These are phyloP conservation scores for Drosophila meridionalis DNA, from an alignment of 2,888 invertebrate genomes.

Conservation along the genomic window DNA sequence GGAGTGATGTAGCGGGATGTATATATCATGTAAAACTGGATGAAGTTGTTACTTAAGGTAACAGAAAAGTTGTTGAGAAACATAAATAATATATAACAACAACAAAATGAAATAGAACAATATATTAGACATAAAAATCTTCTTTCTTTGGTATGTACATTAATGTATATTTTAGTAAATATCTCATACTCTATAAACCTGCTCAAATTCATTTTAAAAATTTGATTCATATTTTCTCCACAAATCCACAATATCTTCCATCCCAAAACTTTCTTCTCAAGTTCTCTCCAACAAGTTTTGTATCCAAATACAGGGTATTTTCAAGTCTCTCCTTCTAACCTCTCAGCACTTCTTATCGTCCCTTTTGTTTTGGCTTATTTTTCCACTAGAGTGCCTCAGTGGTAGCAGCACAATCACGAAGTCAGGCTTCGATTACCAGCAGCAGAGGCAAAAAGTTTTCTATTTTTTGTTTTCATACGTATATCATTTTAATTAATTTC, in stretches of 20 bases:
- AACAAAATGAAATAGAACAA: too few species aligned
- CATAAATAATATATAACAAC: too few species aligned
- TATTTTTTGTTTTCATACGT: constrained; percentile 4
- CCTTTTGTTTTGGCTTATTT: constrained; percentile 7
- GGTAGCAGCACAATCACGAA: constrained; percentile 11
- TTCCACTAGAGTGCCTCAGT: neutral
- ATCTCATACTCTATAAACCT: too few species aligned
- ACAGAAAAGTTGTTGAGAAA: too few species aligned
- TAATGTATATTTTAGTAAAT: too few species aligned
- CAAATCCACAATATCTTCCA: neutral
- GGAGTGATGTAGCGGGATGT: too few species aligned
- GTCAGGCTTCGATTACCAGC: constrained; percentile 4
- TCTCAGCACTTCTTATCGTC: neutral
- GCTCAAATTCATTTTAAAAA: neutral
- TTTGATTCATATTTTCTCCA: neutral
- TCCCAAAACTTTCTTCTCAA: neutral
- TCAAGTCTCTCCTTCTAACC: neutral
- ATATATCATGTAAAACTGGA: too few species aligned
- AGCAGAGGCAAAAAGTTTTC: constrained; percentile 5
- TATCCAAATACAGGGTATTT: neutral
- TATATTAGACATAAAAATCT: too few species aligned
- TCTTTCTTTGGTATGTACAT: too few species aligned
- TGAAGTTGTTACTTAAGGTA: too few species aligned
- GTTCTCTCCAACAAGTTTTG: neutral
- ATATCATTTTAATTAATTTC: constrained; percentile 18